Evolutionary conservation across 2,113 vertebrate species (phyloP).

Genomic region (Penelope pileata): DNA sequence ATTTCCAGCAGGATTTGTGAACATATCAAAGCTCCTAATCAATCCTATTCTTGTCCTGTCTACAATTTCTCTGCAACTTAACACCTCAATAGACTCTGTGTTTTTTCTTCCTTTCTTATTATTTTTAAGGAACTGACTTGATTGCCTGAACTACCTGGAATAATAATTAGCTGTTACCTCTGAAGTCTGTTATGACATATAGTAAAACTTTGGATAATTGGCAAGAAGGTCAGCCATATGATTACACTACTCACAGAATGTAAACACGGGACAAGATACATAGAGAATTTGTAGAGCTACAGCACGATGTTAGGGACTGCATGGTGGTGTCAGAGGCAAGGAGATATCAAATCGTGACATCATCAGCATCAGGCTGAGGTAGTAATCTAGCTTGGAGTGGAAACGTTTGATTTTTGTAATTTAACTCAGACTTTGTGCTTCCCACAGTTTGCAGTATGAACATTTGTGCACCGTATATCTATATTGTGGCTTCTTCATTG

Average conservation of each 20-base stretch:
- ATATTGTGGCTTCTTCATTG: not conserved
- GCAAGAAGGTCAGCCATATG: not conserved
- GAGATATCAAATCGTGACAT: not conserved
- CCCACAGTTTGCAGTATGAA: not conserved
- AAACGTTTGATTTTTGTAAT: not conserved
- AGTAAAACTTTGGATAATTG: not conserved
- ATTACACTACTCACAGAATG: not conserved
- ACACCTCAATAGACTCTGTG: not conserved
- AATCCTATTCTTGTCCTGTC: slow-evolving; percentile 56
- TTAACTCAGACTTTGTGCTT: not conserved
- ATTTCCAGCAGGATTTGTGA: slow-evolving; percentile 52
- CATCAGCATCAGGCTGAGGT: not conserved
- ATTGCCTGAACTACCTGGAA: slow-evolving; percentile 6
- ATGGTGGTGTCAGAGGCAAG: not conserved
- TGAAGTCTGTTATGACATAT: not conserved
- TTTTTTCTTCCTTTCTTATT: not conserved
- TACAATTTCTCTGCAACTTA: slow-evolving; percentile 24
- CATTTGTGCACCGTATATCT: fast-evolving
- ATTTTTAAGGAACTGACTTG: not conserved
- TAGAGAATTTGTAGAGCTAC: not conserved
- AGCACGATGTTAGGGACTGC: not conserved
- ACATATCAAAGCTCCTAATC: slow-evolving; percentile 63
- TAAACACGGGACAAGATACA: slow-evolving; percentile 7
- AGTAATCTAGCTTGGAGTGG: not conserved
- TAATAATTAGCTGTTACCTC: slow-evolving; percentile 12